Evolutionary conservation across 1,140 invertebrate genomes (phyloP), one percentile per base, ranked within the genome.

Genomic region (Ceratina calcarata): DNA sequence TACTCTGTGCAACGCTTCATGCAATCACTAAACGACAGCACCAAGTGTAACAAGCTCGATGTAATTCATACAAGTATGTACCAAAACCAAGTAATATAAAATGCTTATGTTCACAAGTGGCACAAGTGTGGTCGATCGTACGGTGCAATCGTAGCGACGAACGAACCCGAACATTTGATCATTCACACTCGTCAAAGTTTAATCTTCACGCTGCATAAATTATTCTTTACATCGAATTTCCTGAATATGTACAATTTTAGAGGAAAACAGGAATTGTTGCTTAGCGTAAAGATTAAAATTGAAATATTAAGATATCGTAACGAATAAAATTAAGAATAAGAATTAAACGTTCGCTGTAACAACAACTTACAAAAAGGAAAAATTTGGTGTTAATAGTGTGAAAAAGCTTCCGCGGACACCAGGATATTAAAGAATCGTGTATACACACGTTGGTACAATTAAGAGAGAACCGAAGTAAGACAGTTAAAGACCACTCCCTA

Each of bases 1-100:
- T 79, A 32, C 53, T 67, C 22, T 80, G 73, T 85, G 73, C 82
- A 84, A 84, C 22, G 53, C 73, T 81, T 37, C 83, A 85, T 84
- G 83, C 82, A 81, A 73, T 61, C 65, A 27, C 67, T 71, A 71
- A 45, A 81, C 57, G 58, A 67, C 51, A 80, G 62, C 70, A 80
- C 64, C 78, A 75, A 80, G 82, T 84, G 73, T 84, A 84, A 78
- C 83, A 61, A 74, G 83, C 78, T 84, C 82, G 57, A 22, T 49
- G 37, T 57, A 60, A 49, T 51, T 22, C 15, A 45, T 60, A 45
- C 55, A 27, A 13, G 32, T 45, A 45, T 45, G 51, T 76, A 49
- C 49, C 61, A 61, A 57, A 57, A 70, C 67, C 51, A 70, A 57
- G 32, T 15, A 32, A 70, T 20, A 32, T 10, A 45, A 45, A 45